Evolutionary conservation across 2,113 vertebrate species (phyloP).

Genomic region (Actenoides lindsayi): DNA sequence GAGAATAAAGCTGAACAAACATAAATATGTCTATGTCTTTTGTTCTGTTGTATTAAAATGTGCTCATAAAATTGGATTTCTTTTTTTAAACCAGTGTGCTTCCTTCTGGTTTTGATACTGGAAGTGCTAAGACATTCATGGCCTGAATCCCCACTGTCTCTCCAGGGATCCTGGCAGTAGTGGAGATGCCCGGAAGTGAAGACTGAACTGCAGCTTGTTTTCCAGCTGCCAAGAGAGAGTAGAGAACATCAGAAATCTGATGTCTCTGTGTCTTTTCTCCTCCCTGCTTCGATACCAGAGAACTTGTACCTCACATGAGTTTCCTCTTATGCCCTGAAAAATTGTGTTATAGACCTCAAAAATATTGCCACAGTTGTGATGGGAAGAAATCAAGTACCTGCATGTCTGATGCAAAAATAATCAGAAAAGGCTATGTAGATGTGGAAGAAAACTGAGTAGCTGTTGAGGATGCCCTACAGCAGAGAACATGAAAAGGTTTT

Average conservation of each 20-base stretch:
- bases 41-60: background rate
- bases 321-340: background rate
- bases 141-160: background rate
- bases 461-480: background rate
- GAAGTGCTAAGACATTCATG: background rate
- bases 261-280: background rate
- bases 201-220: background rate
- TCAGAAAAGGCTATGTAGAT: background rate
- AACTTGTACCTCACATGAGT: rapidly evolving
- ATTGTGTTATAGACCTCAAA: background rate
- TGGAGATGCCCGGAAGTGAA: background rate
- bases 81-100: background rate
- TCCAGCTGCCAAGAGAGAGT: background rate
- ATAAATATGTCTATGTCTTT: background rate
- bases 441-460: background rate
- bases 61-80: background rate
- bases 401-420: background rate
- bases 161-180: background rate
- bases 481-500: background rate
- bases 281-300: background rate
- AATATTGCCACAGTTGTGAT: background rate
- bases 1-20: background rate
- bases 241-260: background rate
- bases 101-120: background rate
- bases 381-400: background rate